Evolutionary conservation across 2,888 invertebrate species (phyloP).

Genomic region (Caenorhabditis sinica): DNA sequence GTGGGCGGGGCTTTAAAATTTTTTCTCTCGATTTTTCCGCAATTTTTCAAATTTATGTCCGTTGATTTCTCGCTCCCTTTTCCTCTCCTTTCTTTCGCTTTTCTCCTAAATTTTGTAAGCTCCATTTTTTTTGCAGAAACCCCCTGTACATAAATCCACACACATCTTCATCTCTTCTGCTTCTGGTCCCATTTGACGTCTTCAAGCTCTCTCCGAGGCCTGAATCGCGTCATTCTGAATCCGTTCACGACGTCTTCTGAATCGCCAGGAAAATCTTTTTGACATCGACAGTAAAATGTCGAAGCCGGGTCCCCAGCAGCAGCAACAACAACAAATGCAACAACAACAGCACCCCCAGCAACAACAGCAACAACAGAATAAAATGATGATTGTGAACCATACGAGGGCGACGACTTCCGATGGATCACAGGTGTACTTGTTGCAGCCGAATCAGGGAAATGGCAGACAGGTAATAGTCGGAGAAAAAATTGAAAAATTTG

Average conservation of each 20-base stretch:
- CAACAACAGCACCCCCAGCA: conserved; percentile 16
- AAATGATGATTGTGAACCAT: conserved; percentile 34
- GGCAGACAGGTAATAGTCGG: conserved; percentile 2
- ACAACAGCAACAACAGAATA: conserved; percentile 4
- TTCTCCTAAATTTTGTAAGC: no score
- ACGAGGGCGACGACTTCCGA: conserved; percentile 43
- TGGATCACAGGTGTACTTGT: conserved; percentile 65
- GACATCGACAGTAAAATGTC: conserved; percentile 38
- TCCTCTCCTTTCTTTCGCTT: background rate
- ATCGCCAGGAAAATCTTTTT: background rate
- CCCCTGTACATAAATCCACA: no score
- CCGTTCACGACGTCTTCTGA: background rate
- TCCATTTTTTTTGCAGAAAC: no score
- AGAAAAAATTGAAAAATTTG: no score
- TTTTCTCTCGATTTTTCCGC: no score
- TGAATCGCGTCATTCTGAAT: background rate
- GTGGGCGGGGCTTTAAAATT: no score
- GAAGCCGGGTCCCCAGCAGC: conserved; percentile 29
- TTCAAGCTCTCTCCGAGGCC: no score
- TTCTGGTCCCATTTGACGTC: conserved; percentile 1
- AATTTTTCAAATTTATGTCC: no score
- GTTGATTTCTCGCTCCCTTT: background rate
- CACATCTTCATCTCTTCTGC: background rate
- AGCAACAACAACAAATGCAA: conserved; percentile 8
- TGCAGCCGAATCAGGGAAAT: conserved; percentile 60